Conservation (phyloP, 2,797 vertebrate species). For the Crax fasciolata region DNA sequence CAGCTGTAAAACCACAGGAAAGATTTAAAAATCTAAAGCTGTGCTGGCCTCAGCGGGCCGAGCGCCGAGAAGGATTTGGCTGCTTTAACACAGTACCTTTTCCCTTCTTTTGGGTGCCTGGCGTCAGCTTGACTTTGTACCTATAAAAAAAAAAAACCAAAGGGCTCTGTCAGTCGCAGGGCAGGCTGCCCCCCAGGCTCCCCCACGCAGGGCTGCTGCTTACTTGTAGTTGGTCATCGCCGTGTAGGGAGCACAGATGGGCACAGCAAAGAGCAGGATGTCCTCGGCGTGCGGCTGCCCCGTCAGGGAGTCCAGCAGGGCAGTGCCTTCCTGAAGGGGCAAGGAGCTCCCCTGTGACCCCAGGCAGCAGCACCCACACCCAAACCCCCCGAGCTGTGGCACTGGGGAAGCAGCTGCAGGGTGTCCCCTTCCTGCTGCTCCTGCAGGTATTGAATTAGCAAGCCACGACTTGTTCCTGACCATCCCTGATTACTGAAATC, state of each 20-base stretch:
- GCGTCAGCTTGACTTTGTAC: conserved; percentile 97
- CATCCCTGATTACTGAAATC: accelerated
- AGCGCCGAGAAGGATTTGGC: accelerated
- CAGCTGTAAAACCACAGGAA: conserved; percentile 84
- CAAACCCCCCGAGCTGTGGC: accelerated
- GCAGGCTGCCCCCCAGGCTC: accelerated
- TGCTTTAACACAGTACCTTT: conserved; percentile 87
- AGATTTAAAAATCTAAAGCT: not conserved
- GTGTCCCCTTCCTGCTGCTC: not conserved
- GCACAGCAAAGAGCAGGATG: conserved; percentile 92
- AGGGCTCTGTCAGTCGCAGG: not conserved
- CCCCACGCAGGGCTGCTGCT: not conserved
- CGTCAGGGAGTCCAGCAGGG: conserved; percentile 90
- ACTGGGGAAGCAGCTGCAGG: accelerated
- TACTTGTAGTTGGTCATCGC: conserved; percentile 94
- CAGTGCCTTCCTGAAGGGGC: conserved; percentile 71
- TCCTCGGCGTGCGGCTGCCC: conserved; percentile 94
- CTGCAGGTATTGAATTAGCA: accelerated
- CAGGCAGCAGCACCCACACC: not conserved
- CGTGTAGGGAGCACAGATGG: conserved; percentile 94
- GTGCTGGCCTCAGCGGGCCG: not conserved
- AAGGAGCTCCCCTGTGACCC: not conserved
- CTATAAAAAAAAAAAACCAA: conserved; percentile 77
- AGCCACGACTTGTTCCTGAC: accelerated
- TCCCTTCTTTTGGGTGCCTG: conserved; percentile 96